These are phyloP conservation scores for Nasonia oneida DNA, from an alignment of 2,888 invertebrate genomes.

Conservation along the genomic window DNA sequence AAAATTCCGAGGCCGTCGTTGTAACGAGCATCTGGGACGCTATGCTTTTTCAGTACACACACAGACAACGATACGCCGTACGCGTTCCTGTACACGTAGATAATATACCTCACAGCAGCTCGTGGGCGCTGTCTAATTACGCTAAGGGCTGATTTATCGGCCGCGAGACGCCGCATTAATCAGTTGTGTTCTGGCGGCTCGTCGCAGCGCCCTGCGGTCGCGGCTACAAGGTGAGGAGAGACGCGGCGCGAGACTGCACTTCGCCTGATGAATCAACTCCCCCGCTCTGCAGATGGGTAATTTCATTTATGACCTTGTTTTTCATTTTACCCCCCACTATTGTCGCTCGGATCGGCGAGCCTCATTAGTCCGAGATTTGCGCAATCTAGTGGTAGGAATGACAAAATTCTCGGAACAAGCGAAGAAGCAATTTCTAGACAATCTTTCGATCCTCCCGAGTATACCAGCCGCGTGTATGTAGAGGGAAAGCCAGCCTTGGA, in stretches of 20 bases:
- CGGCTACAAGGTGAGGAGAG: neutral
- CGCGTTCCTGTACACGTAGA: neutral
- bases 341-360: neutral
- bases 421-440: neutral
- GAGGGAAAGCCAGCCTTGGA: neutral
- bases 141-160: conserved; percentile 31
- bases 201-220: neutral
- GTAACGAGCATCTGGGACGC: neutral
- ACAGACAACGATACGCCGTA: no score
- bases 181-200: neutral
- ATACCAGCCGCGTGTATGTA: neutral
- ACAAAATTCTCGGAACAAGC: neutral
- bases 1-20: neutral
- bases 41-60: neutral
- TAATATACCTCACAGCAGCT: neutral
- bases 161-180: conserved; percentile 21
- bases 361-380: neutral
- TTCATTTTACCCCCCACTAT: neutral
- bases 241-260: neutral
- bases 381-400: neutral
- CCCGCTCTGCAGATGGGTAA: neutral
- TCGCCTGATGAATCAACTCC: conserved; percentile 12
- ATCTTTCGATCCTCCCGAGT: neutral
- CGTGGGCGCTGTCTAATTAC: conserved; percentile 33
- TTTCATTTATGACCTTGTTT: neutral